phyloP scores from a whole-genome alignment of 2,888 invertebrate species.

The Teleiodes luculella region DNA sequence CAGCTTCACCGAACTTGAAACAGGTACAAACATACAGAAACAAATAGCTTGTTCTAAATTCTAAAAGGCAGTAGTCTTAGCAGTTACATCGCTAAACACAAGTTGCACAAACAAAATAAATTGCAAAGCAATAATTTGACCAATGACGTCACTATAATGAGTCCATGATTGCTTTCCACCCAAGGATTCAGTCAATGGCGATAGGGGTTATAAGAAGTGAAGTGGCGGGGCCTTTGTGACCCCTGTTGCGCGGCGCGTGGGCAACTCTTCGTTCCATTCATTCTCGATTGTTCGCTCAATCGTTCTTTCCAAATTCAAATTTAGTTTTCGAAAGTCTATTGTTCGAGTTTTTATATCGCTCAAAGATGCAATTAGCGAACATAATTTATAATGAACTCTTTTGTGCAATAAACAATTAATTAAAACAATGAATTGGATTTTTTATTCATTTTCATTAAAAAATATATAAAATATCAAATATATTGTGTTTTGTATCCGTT shows the following conservation, averaged over 20 bases:
- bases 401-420: not conserved
- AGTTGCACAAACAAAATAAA: not conserved
- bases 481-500: not conserved
- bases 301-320: slow-evolving; percentile 37
- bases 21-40: too few relatives aligned
- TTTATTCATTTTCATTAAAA: too few relatives aligned
- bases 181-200: slow-evolving; percentile 4
- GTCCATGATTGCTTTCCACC: slow-evolving; percentile 23
- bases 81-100: too few relatives aligned
- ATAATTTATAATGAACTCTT: slow-evolving; percentile 22
- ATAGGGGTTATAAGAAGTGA: slow-evolving; percentile 4
- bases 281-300: slow-evolving; percentile 58
- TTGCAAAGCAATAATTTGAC: not conserved
- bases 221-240: slow-evolving; percentile 17
- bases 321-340: slow-evolving; percentile 53
- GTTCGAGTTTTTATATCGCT: slow-evolving; percentile 26
- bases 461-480: not conserved
- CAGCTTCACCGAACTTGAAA: too few relatives aligned
- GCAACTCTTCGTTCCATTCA: slow-evolving; percentile 45
- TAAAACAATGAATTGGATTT: not conserved
- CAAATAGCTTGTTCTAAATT: too few relatives aligned
- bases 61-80: too few relatives aligned
- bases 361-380: slow-evolving; percentile 44
- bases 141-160: slow-evolving; percentile 11
- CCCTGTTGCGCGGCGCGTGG: slow-evolving; percentile 53